Conservation (phyloP, 2,888 invertebrate genomes). For the Phymatocera aterrima region DNA sequence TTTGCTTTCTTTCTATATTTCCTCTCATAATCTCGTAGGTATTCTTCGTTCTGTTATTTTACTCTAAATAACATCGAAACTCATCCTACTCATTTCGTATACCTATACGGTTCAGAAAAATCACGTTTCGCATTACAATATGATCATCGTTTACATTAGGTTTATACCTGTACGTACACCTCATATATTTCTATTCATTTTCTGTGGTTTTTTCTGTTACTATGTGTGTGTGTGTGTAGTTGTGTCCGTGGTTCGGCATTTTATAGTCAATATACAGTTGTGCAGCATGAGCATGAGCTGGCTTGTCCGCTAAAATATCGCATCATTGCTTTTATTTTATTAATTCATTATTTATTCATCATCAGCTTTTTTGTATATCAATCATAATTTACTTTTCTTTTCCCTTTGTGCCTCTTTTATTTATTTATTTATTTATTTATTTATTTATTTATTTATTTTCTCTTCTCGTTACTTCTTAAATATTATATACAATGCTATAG, state of each 20-base stretch:
- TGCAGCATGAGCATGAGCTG: conserved; percentile 9
- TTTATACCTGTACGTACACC: background rate
- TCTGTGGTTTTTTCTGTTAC: background rate
- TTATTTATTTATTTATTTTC: background rate
- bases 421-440: background rate
- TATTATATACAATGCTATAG: too few relatives aligned
- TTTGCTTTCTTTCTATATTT: too few relatives aligned
- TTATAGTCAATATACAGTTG: conserved; percentile 14
- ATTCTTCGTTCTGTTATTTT: too few relatives aligned
- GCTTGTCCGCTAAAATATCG: conserved; percentile 33
- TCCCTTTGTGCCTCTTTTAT: background rate
- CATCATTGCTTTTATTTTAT: conserved; percentile 13
- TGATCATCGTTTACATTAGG: too few relatives aligned
- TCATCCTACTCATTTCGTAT: too few relatives aligned
- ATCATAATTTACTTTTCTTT: background rate
- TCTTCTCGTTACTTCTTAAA: too few relatives aligned
- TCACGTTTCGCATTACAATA: too few relatives aligned
- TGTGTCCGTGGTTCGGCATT: conserved; percentile 3
- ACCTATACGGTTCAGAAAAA: too few relatives aligned
- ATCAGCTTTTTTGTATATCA: background rate
- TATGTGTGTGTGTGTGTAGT: background rate
- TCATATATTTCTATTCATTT: background rate
- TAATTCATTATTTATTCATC: background rate
- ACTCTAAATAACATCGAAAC: too few relatives aligned
- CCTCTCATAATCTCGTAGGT: too few relatives aligned